Evolutionary conservation across 2,113 vertebrate species (phyloP).

Genomic region (Ciconia maguari): DNA sequence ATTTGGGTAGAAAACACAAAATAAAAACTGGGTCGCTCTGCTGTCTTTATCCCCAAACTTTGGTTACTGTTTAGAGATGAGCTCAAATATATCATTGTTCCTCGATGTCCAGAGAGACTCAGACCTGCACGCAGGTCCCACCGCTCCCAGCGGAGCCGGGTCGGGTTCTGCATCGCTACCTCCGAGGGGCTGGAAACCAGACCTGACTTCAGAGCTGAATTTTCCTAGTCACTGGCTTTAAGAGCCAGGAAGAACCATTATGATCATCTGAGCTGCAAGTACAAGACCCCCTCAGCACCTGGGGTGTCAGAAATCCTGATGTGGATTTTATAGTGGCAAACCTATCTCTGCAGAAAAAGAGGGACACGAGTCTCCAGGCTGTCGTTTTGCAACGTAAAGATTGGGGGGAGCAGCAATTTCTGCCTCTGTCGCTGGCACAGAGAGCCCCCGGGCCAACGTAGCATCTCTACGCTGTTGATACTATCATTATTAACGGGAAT

Average conservation of each 20-base stretch:
- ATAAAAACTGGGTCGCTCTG: accelerated
- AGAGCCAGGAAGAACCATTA: background rate
- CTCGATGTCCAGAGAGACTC: background rate
- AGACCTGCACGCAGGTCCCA: accelerated
- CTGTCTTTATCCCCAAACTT: background rate
- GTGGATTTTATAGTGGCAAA: background rate
- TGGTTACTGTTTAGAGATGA: background rate
- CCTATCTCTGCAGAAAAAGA: background rate
- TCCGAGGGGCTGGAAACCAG: background rate
- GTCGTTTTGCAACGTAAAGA: background rate
- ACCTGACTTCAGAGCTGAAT: background rate
- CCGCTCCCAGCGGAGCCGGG: accelerated
- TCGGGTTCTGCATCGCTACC: accelerated
- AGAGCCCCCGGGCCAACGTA: accelerated
- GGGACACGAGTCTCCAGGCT: background rate
- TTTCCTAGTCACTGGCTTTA: background rate
- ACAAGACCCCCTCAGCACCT: background rate
- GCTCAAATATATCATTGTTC: accelerated
- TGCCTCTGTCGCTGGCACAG: background rate
- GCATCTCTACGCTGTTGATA: accelerated
- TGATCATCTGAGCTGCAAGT: background rate
- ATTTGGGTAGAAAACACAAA: background rate
- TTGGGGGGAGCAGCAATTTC: background rate
- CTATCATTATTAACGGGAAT: accelerated
- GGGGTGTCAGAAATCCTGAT: background rate